A percentile compares a stretch with the other conserved stretches of the same genome.
These are phyloP conservation scores for Theristicus caerulescens DNA, from an alignment of 2,113 vertebrate species.

Conservation along the genomic window DNA sequence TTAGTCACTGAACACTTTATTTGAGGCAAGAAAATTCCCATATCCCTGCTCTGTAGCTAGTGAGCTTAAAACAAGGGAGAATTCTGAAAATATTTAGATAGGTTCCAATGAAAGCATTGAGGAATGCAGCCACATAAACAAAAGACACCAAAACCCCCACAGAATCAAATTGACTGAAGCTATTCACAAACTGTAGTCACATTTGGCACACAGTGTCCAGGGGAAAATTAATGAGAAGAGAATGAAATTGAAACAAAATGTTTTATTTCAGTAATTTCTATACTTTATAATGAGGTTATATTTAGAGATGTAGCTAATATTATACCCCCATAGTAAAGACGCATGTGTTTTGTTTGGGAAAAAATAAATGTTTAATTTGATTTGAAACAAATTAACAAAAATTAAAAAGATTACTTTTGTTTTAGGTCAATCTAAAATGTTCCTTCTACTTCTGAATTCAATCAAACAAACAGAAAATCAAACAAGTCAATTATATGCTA, in stretches of 20 bases:
- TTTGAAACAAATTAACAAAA: neutral
- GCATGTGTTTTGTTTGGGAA: neutral
- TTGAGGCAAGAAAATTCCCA: neutral
- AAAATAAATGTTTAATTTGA: neutral
- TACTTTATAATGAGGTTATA: neutral
- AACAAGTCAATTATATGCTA: neutral
- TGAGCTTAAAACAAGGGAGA: neutral
- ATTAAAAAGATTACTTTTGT: neutral
- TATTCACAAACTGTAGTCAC: neutral
- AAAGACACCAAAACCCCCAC: neutral
- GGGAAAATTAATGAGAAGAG: neutral
- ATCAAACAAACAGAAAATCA: neutral
- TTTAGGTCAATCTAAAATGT: neutral
- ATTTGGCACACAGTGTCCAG: neutral
- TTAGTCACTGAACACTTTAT: neutral
- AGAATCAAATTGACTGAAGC: neutral
- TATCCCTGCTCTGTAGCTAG: neutral
- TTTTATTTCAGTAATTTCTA: neutral
- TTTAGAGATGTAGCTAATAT: neutral
- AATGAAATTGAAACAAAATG: neutral
- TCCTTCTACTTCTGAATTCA: neutral
- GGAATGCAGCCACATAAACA: neutral
- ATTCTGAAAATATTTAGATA: neutral
- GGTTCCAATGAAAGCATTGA: neutral
- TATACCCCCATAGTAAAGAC: neutral